Evolutionary conservation across 2,113 vertebrate genomes (phyloP).

Genomic region (Sceloporus undulatus): DNA sequence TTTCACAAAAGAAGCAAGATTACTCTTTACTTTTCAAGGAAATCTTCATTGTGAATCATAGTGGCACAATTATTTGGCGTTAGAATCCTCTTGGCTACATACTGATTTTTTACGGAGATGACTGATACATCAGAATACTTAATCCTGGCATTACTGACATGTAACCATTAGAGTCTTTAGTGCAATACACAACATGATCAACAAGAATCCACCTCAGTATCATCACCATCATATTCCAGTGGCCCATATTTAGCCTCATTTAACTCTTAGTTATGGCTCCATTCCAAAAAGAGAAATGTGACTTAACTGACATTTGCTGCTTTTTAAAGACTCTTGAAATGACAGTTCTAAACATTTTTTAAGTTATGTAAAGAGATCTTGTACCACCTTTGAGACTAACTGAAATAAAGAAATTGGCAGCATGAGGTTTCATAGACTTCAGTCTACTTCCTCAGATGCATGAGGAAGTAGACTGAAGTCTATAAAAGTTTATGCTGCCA

Average conservation of each 20-base stretch:
- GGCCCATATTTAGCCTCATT: constrained; percentile 42
- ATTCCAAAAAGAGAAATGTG: constrained; percentile 52
- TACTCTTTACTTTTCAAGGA: background rate
- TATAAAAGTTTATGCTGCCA: too few species aligned
- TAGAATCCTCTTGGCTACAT: constrained; percentile 45
- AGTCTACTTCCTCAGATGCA: too few species aligned
- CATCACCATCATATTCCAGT: constrained; percentile 44
- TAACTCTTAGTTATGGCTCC: constrained; percentile 43
- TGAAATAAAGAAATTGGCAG: too few species aligned
- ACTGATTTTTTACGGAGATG: constrained; percentile 55
- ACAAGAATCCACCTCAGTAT: constrained; percentile 37
- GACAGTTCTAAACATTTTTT: background rate
- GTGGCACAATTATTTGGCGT: constrained; percentile 47
- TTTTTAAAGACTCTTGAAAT: background rate
- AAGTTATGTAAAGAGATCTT: too few species aligned
- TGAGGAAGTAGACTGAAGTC: too few species aligned
- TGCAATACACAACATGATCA: constrained; percentile 55
- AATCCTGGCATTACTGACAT: constrained; percentile 65
- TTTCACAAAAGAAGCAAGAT: background rate
- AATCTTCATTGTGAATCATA: constrained; percentile 1
- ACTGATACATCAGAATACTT: constrained; percentile 54
- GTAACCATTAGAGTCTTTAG: constrained; percentile 63
- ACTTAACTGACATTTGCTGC: constrained; percentile 14
- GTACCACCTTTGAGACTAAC: too few species aligned
- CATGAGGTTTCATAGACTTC: too few species aligned